Evolutionary conservation across 2,113 vertebrate species (phyloP), one percentile per base, ranked within the genome.

Genomic region (Rhinoderma darwinii): DNA sequence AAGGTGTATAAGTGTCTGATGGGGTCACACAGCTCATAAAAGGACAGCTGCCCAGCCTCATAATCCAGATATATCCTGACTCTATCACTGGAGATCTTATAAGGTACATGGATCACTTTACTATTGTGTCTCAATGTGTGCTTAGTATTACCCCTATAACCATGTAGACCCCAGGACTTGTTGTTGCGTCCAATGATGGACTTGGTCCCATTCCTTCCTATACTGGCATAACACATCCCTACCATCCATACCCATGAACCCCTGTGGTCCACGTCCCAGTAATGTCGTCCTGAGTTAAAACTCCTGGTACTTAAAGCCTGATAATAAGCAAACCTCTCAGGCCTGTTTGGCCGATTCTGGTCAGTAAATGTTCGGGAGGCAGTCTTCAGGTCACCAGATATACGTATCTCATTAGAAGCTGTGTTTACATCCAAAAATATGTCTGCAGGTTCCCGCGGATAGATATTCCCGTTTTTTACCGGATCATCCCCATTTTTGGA

Each of bases 181-280:
- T 72, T 72, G 14, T 72, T 72, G 68, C 68, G 14, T 41, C 68
- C 68, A 25, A 72, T 12, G 20, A 72, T 39, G 35, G 68, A 72
- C 35, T 25, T 22, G 25, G 20, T 72, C 20, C 68, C 68, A 4
- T 37, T 9, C 20, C 68, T 22, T 25, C 20, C 68, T 72, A 72
- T 72, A 72, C 68, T 72, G 68, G 68, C 35, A 25, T 72, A 72
- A 72, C 35, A 72, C 68, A 72, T 72, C 37, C 68, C 68, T 37
- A 72, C 68, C 68, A 72, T 72, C 68, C 68, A 72, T 41, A 72
- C 68, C 20, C 18, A 72, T 11, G 68, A 72, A 6, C 37, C 8
- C 12, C 68, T 11, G 20, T 41, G 8, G 37, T 72, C 68, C 68
- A 72, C 68, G 12, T 72, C 68, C 68, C 68, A 72, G 68, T 72